A percentile compares a stretch with the other conserved stretches of the same genome.
phyloP scores from a whole-genome alignment of 2,113 vertebrate genomes.

The Motacilla tschutschensis region DNA sequence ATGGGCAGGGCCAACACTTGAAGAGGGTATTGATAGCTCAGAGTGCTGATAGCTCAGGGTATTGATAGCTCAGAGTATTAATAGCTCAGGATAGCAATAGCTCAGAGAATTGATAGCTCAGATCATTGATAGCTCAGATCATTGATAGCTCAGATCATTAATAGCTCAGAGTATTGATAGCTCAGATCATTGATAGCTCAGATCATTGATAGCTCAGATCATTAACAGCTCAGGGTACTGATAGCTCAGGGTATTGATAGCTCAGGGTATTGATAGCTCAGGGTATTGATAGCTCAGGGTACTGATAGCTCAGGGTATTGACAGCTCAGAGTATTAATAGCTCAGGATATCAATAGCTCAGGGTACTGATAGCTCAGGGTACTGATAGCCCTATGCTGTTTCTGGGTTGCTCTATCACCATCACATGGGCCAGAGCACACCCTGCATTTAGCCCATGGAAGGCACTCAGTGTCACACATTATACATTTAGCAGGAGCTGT shows the following conservation, averaged over 20 bases:
- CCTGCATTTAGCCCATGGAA: background rate
- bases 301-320: rapidly evolving
- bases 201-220: background rate
- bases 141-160: background rate
- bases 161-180: background rate
- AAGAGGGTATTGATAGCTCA: background rate
- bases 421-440: background rate
- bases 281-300: rapidly evolving
- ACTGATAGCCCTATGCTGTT: rapidly evolving
- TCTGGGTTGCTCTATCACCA: background rate
- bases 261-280: background rate
- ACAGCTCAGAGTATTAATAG: background rate
- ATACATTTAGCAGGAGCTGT: background rate
- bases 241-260: background rate
- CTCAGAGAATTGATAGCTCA: background rate
- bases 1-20: background rate
- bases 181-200: background rate
- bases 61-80: background rate
- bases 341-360: background rate
- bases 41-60: background rate
- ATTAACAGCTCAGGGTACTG: background rate
- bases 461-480: background rate
- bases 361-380: background rate
- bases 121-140: background rate
- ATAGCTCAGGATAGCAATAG: background rate